Base-by-base conservation (phyloP, 2,113 vertebrate species). In the Tenrec ecaudatus region DNA sequence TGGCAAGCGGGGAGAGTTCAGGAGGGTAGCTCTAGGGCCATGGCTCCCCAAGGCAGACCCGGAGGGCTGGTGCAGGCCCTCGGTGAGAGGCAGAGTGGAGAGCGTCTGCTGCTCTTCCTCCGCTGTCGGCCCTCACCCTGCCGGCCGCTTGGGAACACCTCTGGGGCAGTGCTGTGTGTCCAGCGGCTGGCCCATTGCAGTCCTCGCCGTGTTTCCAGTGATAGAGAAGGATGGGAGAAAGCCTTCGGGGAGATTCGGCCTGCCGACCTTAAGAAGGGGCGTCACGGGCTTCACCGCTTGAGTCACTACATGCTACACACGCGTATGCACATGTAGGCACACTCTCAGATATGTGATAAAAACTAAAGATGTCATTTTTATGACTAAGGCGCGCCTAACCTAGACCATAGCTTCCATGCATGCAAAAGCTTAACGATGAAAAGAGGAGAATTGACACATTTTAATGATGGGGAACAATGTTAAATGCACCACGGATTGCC, bases 101-200 rank as follows among this genome's bases (percentile, higher is more conserved):
- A 76, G 43, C 31, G 16, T 3, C 10, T 31, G 11, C 12, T 16
- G 40, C 11, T 73, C 57, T 58, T 36, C 17, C 38, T 40, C 40
- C 4, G 40, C 7, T 40, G 40, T 40, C 3, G 40, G 40, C 58
- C 33, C 14, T 36, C 20, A 4, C 86, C 77, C 82, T 2, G 43
- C 29, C 4, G 76, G 43, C 33, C 33, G 25, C 83, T 80, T 69
- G 78, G 64, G 47, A 89, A 95, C 12, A 15, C 47, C 40, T 60
- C 62, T 95, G 95, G 77, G 40, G 95, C 77, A 95, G 95, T n/a
- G 2, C 3, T 27, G 17, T 62, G 22, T 84, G 68, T 57, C 69
- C 92, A 81, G 60, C 4, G 40, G 77, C 90, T 83, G 92, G 89
- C 89, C 77, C 66, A 68, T 95, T 20, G 77, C 58, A 82, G 69